Base-by-base conservation (phyloP, 2,113 vertebrate species). In the Sorex fumeus region DNA sequence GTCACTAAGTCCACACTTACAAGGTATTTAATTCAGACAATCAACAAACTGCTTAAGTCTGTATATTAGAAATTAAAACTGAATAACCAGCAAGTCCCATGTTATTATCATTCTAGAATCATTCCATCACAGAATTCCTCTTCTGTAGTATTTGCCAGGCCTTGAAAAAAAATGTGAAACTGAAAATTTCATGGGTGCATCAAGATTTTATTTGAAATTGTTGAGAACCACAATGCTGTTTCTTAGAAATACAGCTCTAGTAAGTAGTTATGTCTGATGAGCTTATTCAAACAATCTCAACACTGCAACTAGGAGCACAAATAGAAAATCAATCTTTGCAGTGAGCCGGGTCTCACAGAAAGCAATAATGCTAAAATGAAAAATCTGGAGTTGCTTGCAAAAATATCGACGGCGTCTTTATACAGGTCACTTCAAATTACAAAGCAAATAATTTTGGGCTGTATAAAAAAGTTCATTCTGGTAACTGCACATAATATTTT, bases 191-290 rank as follows among this genome's bases (percentile, higher is more conserved):
- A 93, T 72, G 53, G 16, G 83, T 93, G 47, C 74, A 97, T 93
- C 86, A 90, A 92, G 66, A 95, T 94, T 97, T 97, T 95, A 97
- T 96, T 96, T 95, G 88, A 70, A 97, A 96, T 93, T 96, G 80
- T 91, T 96, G 81, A 95, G 78, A 91, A 95, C 91, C 94, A 90
- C 88, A 84, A 95, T 95, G 91, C 79, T 91, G 72, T 64, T 79
- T 87, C 7, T n/a, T 69, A 93, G 90, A 94, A 81, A 27, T 93
- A 89, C 70, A 87, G 70, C 32, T 87, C 69, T 57, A 91, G 45
- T 93, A 93, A 96, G 16, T 78, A 94, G 84, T 76, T 77, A 82
- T 28, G 21, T 71, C 91, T 95, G 86, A 77, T 94, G 86, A 91
- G 86, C 0, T 8, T 91, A 94, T 95, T 98, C 91, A 95, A 91